A percentile compares a stretch with the other conserved stretches of the same genome.
Evolutionary conservation across 2,113 vertebrate species (phyloP).

Genomic region (Lonchura striata): DNA sequence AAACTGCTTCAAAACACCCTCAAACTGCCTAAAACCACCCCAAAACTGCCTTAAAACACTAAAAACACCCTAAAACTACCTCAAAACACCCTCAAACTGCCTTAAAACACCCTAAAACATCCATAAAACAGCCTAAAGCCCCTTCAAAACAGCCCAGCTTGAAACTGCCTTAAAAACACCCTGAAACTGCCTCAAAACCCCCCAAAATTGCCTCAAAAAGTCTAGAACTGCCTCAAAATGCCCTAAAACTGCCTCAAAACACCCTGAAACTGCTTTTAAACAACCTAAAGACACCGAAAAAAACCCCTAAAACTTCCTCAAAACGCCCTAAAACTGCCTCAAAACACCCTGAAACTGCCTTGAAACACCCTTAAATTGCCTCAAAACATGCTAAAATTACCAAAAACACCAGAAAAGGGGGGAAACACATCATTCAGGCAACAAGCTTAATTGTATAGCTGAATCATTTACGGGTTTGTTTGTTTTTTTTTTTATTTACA

Average conservation of each 20-base stretch:
- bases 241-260: background rate
- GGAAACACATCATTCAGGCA: background rate
- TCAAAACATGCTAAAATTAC: background rate
- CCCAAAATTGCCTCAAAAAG: too few relatives aligned
- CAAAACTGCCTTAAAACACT: background rate
- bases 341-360: background rate
- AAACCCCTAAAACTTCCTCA: too few relatives aligned
- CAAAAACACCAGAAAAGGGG: background rate
- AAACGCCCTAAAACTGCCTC: too few relatives aligned
- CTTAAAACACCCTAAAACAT: background rate
- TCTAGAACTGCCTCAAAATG: too few relatives aligned
- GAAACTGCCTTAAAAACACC: background rate
- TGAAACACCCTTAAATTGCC: background rate
- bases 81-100: fast-evolving
- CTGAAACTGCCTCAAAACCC: background rate
- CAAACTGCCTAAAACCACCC: too few relatives aligned
- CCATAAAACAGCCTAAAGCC: background rate
- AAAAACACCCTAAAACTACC: background rate
- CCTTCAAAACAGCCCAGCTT: too few relatives aligned
- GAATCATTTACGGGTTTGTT: background rate
- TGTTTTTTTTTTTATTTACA: background rate
- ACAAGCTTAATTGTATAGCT: background rate
- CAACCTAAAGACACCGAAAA: background rate
- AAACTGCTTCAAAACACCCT: too few relatives aligned
- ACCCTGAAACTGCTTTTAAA: background rate